Conservation (phyloP, 2,888 invertebrate species). For the Polyommatus iphigenia region DNA sequence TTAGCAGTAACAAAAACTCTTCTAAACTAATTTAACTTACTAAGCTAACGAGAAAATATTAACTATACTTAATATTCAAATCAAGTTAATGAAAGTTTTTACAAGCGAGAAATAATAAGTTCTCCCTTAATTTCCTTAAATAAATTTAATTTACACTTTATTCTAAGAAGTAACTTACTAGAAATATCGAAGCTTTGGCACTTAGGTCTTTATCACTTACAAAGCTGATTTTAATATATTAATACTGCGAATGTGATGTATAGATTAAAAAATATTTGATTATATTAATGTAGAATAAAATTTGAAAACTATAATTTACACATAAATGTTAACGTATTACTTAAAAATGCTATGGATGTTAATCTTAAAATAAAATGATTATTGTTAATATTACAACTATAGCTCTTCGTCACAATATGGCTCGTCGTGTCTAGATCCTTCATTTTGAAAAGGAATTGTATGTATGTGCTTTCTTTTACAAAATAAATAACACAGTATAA, state of each 20-base stretch:
- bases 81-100: neutral
- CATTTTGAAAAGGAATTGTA: neutral
- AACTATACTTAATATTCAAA: neutral
- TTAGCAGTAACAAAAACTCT: neutral
- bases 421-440: neutral
- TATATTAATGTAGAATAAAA: neutral
- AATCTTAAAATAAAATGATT: neutral
- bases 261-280: neutral
- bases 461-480: neutral
- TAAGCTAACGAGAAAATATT: neutral
- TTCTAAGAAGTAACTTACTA: conserved; percentile 40
- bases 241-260: conserved; percentile 23
- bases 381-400: neutral
- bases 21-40: neutral
- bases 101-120: neutral
- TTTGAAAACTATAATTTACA: neutral
- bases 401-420: neutral
- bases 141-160: conserved; percentile 33
- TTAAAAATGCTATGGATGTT: no score
- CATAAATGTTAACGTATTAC: neutral
- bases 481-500: neutral
- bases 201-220: conserved; percentile 57
- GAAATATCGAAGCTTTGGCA: conserved; percentile 65
- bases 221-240: conserved; percentile 18
- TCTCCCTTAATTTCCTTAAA: neutral